phyloP scores from a whole-genome alignment of 2,888 invertebrate genomes.

The Zhengitettix transpicula region DNA sequence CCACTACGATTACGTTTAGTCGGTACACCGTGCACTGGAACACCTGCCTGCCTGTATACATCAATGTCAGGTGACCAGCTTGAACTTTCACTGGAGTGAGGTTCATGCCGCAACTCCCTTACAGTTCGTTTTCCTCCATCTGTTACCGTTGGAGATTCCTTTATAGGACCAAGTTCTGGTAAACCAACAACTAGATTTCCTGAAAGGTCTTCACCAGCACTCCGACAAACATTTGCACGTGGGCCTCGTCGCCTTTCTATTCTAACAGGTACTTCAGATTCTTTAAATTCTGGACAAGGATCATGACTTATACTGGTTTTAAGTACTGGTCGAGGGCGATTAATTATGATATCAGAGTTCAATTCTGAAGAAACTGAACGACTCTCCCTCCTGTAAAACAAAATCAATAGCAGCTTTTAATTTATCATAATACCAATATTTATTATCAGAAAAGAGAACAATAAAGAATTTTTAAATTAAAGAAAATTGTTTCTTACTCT shows the following conservation, averaged over 20 bases:
- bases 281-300: background rate
- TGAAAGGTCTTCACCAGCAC: constrained; percentile 33
- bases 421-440: background rate
- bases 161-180: too few relatives aligned
- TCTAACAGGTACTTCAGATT: constrained; percentile 31
- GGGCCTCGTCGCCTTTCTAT: constrained; percentile 22
- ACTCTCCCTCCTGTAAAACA: background rate
- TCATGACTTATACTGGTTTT: constrained; percentile 7
- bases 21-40: constrained; percentile 7
- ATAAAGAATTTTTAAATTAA: too few relatives aligned
- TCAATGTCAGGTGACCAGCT: background rate
- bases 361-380: background rate
- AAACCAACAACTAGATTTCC: background rate
- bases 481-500: too few relatives aligned
- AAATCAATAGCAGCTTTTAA: background rate
- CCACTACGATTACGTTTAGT: constrained; percentile 17
- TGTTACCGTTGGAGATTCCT: too few relatives aligned
- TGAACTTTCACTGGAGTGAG: background rate
- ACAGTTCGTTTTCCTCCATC: background rate
- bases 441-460: too few relatives aligned
- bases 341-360: background rate
- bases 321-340: background rate
- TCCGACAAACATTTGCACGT: constrained; percentile 26
- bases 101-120: constrained; percentile 2
- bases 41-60: constrained; percentile 7